Percentiles rank a stretch among this genome's conserved stretches.
phyloP scores from a whole-genome alignment of 2,797 vertebrate species.

The Anolis apletophallus region DNA sequence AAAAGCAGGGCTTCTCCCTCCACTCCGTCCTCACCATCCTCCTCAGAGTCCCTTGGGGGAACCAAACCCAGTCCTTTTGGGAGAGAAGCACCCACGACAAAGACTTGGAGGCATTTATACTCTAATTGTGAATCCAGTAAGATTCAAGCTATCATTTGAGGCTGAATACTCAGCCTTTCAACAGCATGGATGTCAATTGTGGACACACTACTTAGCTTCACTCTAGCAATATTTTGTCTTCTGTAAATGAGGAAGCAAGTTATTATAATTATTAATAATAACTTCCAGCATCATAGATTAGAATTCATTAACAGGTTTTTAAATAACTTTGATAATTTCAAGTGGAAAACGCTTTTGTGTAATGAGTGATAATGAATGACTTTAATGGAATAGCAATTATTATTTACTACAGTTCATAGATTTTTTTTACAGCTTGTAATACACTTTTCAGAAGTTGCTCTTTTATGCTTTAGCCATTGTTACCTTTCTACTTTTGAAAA shows the following conservation, averaged over 20 bases:
- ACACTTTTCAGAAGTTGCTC: not conserved
- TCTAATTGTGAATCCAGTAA: too few species aligned
- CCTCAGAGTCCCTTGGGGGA: too few species aligned
- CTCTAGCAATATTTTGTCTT: not conserved
- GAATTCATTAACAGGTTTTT: constrained; percentile 4
- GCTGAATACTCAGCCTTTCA: not conserved
- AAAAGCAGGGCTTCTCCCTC: too few species aligned
- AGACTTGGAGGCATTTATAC: too few species aligned
- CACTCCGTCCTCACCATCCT: too few species aligned
- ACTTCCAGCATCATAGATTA: not conserved
- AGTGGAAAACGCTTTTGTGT: not conserved
- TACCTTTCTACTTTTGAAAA: not conserved
- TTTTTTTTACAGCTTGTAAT: not conserved
- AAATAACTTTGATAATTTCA: not conserved
- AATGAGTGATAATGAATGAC: constrained; percentile 5
- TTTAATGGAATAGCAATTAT: not conserved
- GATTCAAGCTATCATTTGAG: not conserved
- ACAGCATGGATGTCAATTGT: not conserved
- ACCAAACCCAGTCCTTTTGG: too few species aligned
- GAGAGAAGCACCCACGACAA: too few species aligned
- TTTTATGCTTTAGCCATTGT: not conserved
- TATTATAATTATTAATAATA: constrained; percentile 3
- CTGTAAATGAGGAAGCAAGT: not conserved
- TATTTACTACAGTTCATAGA: not conserved
- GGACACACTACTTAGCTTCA: not conserved